Conservation (phyloP, 2,888 invertebrate genomes). For the Suillia variegata region DNA sequence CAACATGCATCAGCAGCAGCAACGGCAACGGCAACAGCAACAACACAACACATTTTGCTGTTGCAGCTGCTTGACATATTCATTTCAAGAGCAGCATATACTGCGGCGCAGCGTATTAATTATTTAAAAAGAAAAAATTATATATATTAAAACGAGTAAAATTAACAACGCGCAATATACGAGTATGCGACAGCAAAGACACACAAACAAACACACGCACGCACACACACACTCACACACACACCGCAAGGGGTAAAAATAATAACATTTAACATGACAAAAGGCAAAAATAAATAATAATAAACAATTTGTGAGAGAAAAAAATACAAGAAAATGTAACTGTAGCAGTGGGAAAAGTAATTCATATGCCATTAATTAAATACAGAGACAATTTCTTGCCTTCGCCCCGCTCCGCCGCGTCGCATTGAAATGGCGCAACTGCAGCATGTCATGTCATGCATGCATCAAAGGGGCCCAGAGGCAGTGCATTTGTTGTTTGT, state of each 20-base stretch:
- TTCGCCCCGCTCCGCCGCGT: slow-evolving; percentile 28
- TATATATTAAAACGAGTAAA: background rate
- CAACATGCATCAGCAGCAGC: slow-evolving; percentile 11
- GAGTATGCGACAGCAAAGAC: too few species aligned
- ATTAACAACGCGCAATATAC: too few species aligned
- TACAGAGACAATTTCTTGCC: too few species aligned
- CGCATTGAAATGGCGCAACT: background rate
- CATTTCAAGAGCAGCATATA: slow-evolving; percentile 2
- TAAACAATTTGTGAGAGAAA: background rate
- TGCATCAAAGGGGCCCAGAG: too few species aligned
- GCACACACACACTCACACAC: too few species aligned
- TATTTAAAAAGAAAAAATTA: background rate
- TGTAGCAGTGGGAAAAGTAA: too few species aligned
- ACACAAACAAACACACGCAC: too few species aligned
- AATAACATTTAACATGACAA: slow-evolving; percentile 1
- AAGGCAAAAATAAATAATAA: too few species aligned
- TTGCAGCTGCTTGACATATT: slow-evolving; percentile 11
- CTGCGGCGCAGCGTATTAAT: background rate
- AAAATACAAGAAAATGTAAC: background rate
- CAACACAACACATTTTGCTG: too few species aligned
- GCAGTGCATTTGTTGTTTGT: background rate
- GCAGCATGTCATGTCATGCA: background rate
- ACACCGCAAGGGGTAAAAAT: background rate
- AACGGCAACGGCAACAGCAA: too few species aligned
- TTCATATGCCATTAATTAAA: slow-evolving; percentile 47